Percentiles rank a stretch among this genome's conserved stretches.
Conservation (phyloP, 1,140 invertebrate species). For the Mycetomoellerius zeteki region DNA sequence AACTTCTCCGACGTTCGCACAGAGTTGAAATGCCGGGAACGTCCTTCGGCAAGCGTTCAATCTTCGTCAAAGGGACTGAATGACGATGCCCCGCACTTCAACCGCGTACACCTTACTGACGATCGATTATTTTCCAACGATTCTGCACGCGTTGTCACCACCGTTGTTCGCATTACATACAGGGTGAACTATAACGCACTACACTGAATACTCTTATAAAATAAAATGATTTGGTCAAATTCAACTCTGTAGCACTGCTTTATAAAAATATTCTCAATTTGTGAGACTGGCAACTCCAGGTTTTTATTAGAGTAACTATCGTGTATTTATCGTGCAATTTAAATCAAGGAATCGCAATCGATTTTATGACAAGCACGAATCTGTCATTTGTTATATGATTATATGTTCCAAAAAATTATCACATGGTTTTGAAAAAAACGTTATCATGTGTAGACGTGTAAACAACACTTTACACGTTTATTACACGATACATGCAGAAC, state of each 20-base stretch:
- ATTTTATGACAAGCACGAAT: background rate
- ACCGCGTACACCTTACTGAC: slow-evolving; percentile 33
- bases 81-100: slow-evolving; percentile 32
- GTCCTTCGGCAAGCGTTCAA: slow-evolving; percentile 27
- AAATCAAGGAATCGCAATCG: background rate
- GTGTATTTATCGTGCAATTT: background rate
- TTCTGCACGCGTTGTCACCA: slow-evolving; percentile 45
- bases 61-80: slow-evolving; percentile 40
- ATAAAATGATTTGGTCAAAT: background rate
- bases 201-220: background rate
- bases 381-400: background rate
- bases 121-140: slow-evolving; percentile 55
- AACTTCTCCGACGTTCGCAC: background rate
- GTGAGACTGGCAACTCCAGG: background rate
- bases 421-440: background rate
- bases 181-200: slow-evolving; percentile 27
- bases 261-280: background rate
- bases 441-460: background rate
- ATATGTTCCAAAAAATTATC: background rate
- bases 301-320: background rate
- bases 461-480: background rate
- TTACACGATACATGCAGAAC: background rate
- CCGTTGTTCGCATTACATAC: slow-evolving; percentile 3
- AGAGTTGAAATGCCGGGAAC: background rate
- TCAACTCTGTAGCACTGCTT: background rate